Conservation (phyloP, 2,113 vertebrate species). For the Bubalus kerabau region DNA sequence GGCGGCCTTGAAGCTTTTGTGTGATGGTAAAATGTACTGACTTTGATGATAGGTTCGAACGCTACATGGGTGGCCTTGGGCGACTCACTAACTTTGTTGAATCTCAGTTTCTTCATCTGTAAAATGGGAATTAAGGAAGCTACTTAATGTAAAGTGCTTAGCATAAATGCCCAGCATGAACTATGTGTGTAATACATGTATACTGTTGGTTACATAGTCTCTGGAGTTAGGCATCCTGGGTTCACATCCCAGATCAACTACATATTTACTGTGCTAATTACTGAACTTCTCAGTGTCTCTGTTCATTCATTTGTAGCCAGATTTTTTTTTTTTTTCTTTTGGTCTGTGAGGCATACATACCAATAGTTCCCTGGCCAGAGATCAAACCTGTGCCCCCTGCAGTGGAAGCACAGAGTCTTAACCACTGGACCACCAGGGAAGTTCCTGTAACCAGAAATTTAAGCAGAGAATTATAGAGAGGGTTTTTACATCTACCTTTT, state of each 20-base stretch:
- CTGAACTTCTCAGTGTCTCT: neutral
- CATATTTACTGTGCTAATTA: neutral
- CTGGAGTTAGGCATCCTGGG: neutral
- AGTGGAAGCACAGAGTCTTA: neutral
- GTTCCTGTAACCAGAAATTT: neutral
- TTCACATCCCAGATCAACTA: slow-evolving; percentile 3
- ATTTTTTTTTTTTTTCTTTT: neutral
- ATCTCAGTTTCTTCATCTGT: neutral
- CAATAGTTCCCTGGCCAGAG: neutral
- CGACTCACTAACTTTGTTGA: neutral
- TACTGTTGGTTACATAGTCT: neutral
- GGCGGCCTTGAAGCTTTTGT: neutral
- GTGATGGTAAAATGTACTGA: neutral
- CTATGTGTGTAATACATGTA: neutral
- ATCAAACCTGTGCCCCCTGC: neutral
- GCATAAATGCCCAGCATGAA: neutral
- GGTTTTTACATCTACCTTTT: neutral
- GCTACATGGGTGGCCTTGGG: neutral
- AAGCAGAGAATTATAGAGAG: neutral
- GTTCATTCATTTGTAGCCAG: neutral
- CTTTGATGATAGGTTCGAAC: neutral
- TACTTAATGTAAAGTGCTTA: neutral
- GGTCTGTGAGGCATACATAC: neutral
- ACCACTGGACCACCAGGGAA: neutral
- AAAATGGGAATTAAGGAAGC: neutral